Conservation (phyloP, 2,113 vertebrate genomes). For the Neopipo cinnamomea region DNA sequence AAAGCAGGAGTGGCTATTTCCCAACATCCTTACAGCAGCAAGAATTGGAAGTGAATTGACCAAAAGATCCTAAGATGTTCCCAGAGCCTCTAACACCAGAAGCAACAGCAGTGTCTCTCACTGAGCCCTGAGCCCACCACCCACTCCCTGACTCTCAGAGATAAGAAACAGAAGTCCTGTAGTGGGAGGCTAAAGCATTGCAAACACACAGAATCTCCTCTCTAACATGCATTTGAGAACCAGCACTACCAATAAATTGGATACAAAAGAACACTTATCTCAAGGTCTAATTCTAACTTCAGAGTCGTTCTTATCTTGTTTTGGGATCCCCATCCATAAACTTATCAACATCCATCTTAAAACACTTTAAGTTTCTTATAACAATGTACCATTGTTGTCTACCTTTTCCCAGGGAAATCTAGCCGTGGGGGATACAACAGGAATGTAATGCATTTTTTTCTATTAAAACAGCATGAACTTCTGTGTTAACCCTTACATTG, state of each 20-base stretch:
- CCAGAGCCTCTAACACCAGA: background rate
- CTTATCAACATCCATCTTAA: constrained; percentile 13
- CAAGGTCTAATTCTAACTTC: background rate
- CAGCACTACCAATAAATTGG: background rate
- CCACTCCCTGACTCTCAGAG: background rate
- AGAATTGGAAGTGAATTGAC: background rate
- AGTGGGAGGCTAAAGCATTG: background rate
- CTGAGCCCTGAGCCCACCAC: background rate
- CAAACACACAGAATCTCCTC: background rate
- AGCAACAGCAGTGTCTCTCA: background rate
- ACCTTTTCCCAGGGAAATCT: background rate
- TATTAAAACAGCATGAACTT: background rate
- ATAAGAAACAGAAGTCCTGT: background rate
- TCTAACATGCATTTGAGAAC: background rate
- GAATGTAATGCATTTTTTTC: background rate
- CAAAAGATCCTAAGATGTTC: background rate
- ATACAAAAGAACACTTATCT: background rate
- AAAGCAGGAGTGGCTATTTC: background rate
- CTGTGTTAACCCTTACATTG: background rate
- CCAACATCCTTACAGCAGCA: background rate
- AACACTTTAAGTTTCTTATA: constrained; percentile 8
- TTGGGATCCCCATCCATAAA: background rate
- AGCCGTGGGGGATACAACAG: background rate
- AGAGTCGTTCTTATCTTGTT: background rate
- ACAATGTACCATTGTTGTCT: constrained; percentile 25